phyloP scores from a whole-genome alignment of 1,140 invertebrate species.

The Drosophila virilis region DNA sequence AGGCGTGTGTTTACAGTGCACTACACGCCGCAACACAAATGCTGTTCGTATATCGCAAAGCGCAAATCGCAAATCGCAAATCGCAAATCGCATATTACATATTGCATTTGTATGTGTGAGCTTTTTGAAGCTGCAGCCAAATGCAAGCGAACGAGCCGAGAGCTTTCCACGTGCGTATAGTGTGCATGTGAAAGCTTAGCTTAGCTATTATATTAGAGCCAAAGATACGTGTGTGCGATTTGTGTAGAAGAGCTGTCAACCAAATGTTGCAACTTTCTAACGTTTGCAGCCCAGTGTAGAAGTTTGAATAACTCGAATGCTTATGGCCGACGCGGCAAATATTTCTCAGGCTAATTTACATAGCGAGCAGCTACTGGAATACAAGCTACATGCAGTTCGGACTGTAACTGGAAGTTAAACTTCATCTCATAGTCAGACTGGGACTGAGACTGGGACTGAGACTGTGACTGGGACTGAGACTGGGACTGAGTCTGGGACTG shows the following conservation, averaged over 20 bases:
- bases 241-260: not conserved
- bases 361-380: constrained; percentile 70
- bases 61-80: not conserved
- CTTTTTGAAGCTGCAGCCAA: not conserved
- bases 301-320: constrained; percentile 53
- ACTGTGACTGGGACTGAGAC: not conserved
- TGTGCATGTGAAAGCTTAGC: not conserved
- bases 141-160: not conserved
- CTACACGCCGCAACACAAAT: constrained; percentile 12
- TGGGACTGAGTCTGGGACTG: not conserved
- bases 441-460: constrained; percentile 10
- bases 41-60: not conserved
- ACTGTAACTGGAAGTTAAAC: constrained; percentile 6
- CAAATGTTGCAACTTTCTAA: constrained; percentile 3
- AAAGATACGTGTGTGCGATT: no score
- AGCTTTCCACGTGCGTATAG: not conserved
- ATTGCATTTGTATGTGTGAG: not conserved
- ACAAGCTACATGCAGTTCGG: not conserved
- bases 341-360: constrained; percentile 80
- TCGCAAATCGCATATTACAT: not conserved
- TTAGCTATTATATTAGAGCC: no score
- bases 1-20: constrained; percentile 41
- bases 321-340: constrained; percentile 29
- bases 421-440: not conserved
- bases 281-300: constrained; percentile 52